These are phyloP conservation scores for Athalia rosae DNA, from an alignment of 2,888 invertebrate species.

Conservation along the genomic window DNA sequence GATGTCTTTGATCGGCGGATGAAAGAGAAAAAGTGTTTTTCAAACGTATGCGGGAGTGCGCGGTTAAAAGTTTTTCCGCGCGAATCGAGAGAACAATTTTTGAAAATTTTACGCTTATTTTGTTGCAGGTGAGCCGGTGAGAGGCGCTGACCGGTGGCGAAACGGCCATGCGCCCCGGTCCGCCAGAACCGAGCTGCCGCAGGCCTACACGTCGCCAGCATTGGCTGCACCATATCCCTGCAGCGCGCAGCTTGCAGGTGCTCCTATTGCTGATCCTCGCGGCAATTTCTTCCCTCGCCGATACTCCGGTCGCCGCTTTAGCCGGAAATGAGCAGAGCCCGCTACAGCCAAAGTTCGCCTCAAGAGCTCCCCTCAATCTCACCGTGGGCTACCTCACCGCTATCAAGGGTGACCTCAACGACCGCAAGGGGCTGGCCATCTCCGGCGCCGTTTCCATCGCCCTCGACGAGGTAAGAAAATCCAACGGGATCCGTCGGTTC, in stretches of 20 bases:
- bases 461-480: conserved; percentile 82
- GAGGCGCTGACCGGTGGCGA: conserved; percentile 74
- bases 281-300: conserved; percentile 46
- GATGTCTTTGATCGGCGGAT: too few relatives aligned
- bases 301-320: conserved; percentile 37
- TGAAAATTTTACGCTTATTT: not conserved
- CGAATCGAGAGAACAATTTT: not conserved
- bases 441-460: conserved; percentile 95
- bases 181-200: conserved; percentile 75
- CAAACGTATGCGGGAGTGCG: too few relatives aligned
- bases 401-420: conserved; percentile 84
- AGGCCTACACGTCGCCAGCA: conserved; percentile 72
- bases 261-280: conserved; percentile 55
- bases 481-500: not conserved
- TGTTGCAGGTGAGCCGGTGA: conserved; percentile 67
- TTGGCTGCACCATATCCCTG: conserved; percentile 64
- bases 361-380: conserved; percentile 73
- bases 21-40: too few relatives aligned
- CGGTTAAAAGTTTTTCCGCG: too few relatives aligned
- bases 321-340: conserved; percentile 46
- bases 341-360: conserved; percentile 49
- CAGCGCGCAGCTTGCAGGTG: conserved; percentile 56
- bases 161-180: conserved; percentile 79
- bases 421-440: conserved; percentile 89
- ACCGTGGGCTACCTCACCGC: conserved; percentile 92